phyloP scores from a whole-genome alignment of 2,888 invertebrate genomes.

The Melanophora roralis region DNA sequence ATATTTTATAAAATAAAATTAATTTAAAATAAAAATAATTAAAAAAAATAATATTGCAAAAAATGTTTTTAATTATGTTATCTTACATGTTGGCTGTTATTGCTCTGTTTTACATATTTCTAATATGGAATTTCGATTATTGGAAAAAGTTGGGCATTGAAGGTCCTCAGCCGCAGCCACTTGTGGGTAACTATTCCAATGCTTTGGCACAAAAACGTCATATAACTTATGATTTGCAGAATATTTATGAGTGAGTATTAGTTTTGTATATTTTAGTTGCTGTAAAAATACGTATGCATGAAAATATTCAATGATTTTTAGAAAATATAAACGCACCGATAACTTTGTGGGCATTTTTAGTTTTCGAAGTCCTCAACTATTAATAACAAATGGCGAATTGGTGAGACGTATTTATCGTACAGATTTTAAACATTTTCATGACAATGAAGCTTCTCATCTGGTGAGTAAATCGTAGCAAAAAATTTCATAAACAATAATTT shows the following conservation, averaged over 20 bases:
- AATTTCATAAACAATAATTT: no score
- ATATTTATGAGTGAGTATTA: conserved; percentile 74
- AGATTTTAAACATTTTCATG: conserved; percentile 76
- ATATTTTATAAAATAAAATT: no score
- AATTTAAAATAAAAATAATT: no score
- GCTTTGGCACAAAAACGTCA: conserved; percentile 69
- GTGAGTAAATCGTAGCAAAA: no score
- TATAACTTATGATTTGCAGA: conserved; percentile 72
- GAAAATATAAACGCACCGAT: conserved; percentile 67
- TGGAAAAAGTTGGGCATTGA: conserved; percentile 75
- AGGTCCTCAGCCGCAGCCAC: conserved; percentile 71
- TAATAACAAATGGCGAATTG: conserved; percentile 74
- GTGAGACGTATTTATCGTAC: conserved; percentile 74
- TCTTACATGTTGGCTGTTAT: no score
- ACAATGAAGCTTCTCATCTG: conserved; percentile 69
- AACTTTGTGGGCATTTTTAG: conserved; percentile 76
- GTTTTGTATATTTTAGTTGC: background rate
- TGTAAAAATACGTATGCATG: background rate
- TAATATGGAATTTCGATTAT: conserved; percentile 72
- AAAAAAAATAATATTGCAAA: no score
- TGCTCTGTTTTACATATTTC: conserved; percentile 67
- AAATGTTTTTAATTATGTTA: no score
- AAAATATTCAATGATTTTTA: conserved; percentile 41
- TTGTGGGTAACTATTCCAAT: conserved; percentile 74
- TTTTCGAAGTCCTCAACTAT: conserved; percentile 72